Percentiles rank a stretch among this genome's conserved stretches.
These are phyloP conservation scores for Megaceryle alcyon DNA, from an alignment of 2,797 vertebrate genomes.

Conservation along the genomic window DNA sequence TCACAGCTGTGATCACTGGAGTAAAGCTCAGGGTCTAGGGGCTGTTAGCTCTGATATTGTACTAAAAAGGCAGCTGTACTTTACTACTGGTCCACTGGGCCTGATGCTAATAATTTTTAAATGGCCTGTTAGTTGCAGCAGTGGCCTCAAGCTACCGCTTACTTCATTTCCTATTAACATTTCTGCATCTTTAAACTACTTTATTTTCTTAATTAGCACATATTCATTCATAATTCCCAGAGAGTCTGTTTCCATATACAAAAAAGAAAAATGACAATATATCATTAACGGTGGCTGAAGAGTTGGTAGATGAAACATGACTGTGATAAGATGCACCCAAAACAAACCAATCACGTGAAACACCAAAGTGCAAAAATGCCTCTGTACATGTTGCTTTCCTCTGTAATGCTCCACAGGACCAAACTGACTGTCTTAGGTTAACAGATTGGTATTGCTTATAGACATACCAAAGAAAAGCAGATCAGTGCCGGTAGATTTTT, in stretches of 20 bases:
- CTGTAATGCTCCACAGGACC: neutral
- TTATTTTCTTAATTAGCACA: conserved; percentile 68
- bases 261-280: neutral
- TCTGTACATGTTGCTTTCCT: neutral
- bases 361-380: neutral
- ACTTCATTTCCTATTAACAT: conserved; percentile 61
- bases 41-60: neutral
- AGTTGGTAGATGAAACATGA: neutral
- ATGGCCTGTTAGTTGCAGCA: conserved; percentile 64
- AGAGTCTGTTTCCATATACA: conserved; percentile 12
- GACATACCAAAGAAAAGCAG: neutral
- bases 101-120: conserved; percentile 72
- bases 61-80: conserved; percentile 18
- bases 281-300: neutral
- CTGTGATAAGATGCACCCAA: neutral
- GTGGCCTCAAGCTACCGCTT: conserved; percentile 57
- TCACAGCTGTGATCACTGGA: conserved; percentile 34
- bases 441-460: neutral
- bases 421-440: neutral
- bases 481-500: neutral
- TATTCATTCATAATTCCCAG: conserved; percentile 57
- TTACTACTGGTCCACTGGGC: conserved; percentile 35
- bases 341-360: neutral
- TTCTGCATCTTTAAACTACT: conserved; percentile 62
- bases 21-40: neutral